Conservation (phyloP, 2,888 invertebrate genomes). For the Spisula subtruncata region DNA sequence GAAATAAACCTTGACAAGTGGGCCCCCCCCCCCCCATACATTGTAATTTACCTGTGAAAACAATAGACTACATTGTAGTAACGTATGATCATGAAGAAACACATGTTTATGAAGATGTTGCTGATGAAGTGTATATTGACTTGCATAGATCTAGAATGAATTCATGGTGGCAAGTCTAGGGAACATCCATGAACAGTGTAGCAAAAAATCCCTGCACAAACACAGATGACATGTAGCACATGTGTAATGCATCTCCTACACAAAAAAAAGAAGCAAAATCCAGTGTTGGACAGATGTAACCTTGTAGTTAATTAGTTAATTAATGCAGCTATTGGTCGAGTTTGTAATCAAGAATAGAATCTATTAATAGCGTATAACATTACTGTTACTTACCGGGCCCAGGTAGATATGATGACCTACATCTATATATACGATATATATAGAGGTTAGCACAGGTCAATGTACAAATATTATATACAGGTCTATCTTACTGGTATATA, state of each 20-base stretch:
- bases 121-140: too few species aligned
- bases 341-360: constrained; percentile 4
- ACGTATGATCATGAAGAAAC: too few species aligned
- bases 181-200: not conserved
- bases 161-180: not conserved
- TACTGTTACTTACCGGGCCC: constrained; percentile 26
- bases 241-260: not conserved
- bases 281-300: constrained; percentile 2
- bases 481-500: too few species aligned
- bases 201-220: constrained; percentile 15
- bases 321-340: not conserved
- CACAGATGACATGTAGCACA: not conserved
- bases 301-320: constrained; percentile 4
- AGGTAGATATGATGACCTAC: not conserved
- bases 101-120: too few species aligned
- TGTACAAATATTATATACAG: not conserved
- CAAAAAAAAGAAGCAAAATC: constrained; percentile 14
- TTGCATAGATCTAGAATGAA: too few species aligned
- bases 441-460: constrained; percentile 14
- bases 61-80: too few species aligned
- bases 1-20: not conserved
- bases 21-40: not conserved
- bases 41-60: too few species aligned
- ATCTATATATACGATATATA: not conserved
- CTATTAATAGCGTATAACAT: not conserved